Base-by-base conservation (phyloP, 2,797 vertebrate genomes). In the Chiroxiphia lanceolata region DNA sequence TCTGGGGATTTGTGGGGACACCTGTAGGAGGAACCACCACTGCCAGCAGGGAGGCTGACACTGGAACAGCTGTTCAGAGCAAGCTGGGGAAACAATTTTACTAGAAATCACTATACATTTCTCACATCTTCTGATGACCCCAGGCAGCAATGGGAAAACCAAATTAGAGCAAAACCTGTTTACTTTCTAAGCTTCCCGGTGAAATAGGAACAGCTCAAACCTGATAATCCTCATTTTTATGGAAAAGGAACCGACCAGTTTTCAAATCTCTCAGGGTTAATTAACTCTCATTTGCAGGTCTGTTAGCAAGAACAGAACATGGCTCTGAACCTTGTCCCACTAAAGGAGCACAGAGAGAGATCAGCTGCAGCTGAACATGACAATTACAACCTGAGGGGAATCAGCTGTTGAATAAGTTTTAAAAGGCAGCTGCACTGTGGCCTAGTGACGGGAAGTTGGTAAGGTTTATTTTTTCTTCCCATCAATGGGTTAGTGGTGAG, bases 401-500 rank as follows among this genome's bases (percentile, higher is more conserved):
- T 68, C 61, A 92, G 87, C 71, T 94, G 71, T 9, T 83, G 82
- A 57, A 0, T 9, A 56, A 67, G 33, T 63, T 80, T 85, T 45
- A 77, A 74, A 71, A 78, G 53, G 36, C 40, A 56, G 54, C 20
- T 89, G 71, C 59, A 83, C 57, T 0, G 1, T 19, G 29, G 56
- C 10, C 10, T 22, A 2, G 11, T 14, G 42, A 34, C 13, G 7
- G 40, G 31, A 29, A 29, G 3, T 0, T 27, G 34, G 8, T 13
- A 3, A 3, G 15, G 0, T 1, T 42, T n/a, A n/a, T 0, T 5
- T 36, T 65, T 29, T n/a, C 26, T 51, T 31, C 50, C 50, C 50
- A 16, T 6, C 0, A 5, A 6, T 0, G 7, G 59, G 13, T 26
- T 27, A 9, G 10, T 31, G 11, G 1, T 2, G 7, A 27, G 16